Evolutionary conservation across 2,113 vertebrate species (phyloP).

Genomic region (Todiramphus saurophagus): DNA sequence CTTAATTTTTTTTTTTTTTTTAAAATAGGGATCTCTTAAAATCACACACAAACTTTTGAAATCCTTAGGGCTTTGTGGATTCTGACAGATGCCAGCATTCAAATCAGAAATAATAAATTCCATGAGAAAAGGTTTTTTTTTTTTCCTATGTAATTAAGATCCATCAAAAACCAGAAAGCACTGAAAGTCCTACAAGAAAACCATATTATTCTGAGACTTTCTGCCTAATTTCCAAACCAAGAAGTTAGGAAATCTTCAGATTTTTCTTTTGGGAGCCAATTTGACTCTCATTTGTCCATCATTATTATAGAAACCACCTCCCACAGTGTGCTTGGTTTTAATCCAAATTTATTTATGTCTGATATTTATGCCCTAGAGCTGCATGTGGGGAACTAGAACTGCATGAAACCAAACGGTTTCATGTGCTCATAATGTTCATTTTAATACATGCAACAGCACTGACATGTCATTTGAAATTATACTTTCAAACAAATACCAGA

Average conservation of each 20-base stretch:
- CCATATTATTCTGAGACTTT: background rate
- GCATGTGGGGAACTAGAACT: background rate
- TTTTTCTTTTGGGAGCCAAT: background rate
- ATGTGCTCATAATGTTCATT: background rate
- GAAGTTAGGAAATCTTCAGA: background rate
- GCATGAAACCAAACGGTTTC: background rate
- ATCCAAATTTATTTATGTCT: background rate
- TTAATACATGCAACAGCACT: background rate
- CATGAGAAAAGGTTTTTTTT: background rate
- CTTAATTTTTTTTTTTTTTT: background rate
- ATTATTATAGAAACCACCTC: background rate
- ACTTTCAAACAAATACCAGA: background rate
- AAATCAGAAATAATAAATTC: background rate
- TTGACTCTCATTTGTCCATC: background rate
- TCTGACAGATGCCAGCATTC: background rate
- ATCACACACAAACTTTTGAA: background rate
- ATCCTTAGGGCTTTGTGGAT: background rate
- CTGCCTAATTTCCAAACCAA: background rate
- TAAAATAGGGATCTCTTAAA: background rate
- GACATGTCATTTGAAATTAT: background rate
- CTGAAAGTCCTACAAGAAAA: background rate
- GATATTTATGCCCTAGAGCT: background rate
- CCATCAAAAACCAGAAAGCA: background rate
- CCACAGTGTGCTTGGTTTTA: background rate
- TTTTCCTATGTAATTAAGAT: background rate